Base-by-base conservation (phyloP, 2,888 invertebrate genomes). In the Drosophila birchii region DNA sequence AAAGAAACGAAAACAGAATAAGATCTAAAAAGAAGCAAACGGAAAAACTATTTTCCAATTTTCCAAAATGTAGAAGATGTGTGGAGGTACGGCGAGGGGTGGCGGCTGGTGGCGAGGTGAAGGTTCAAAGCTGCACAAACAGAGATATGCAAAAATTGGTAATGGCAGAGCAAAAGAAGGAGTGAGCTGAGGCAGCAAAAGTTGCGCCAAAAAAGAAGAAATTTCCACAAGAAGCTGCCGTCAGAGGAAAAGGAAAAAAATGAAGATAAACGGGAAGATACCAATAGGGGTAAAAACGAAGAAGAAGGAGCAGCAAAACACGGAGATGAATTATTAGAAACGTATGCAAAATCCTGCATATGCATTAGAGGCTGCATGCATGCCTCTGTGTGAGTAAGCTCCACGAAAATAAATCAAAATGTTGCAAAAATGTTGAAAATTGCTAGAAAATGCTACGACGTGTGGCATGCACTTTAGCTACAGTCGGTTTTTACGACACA, bases 331-430 rank as follows among this genome's bases (percentile, higher is more conserved):
- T 81, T 85, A 85, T 81, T 84, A 79, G 81, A 78, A 81, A 81
- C 78, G 85, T 81, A 81, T 81, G 81, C 81, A 81, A 85, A 81
- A 84, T 85, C 73, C 81, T 76, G 81, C 85, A 81, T 84, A 81
- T 81, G 85, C 85, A 81, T 81, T 76, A 76, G 36, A 23, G 80
- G 64, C 43, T 26, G 38, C 11, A 41, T 55, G 38, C 26, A 6
- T n/a, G 62, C 26, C 12, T 18, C n/a, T 23, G 56, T 67, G 49
- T 45, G 39, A 44, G 53, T 36, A 49, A 39, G 61, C 18, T 9
- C n/a, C 57, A 16, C 16, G 75, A 61, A 45, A 58, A 80, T 83
- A 84, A 84, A 81, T 81, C 81, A 81, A 81, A 84, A 77, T 78
- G 67, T 67, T 67, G 53, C 68, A 45, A 67, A 49, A 67, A 64